These are phyloP conservation scores for Chauna torquata DNA, from an alignment of 2,113 vertebrate species.

Conservation along the genomic window DNA sequence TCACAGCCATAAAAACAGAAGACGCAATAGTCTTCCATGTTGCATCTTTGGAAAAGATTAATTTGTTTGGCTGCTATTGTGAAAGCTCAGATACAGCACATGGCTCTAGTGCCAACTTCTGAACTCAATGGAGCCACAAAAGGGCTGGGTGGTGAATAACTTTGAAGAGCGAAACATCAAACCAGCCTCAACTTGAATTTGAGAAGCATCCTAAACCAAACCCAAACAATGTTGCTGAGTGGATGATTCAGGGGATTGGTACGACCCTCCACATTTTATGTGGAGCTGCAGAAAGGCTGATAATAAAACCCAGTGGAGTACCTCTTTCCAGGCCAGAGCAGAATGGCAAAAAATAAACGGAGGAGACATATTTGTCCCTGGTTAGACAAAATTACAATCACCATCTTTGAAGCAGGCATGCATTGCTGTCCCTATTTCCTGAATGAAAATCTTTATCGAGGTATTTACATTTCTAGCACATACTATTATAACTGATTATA, in stretches of 20 bases:
- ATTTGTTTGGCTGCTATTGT: constrained; percentile 55
- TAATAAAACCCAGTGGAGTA: neutral
- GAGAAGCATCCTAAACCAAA: constrained; percentile 68
- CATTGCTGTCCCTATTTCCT: neutral
- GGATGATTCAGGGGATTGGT: constrained; percentile 53
- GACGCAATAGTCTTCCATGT: neutral
- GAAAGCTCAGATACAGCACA: constrained; percentile 26
- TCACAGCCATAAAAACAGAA: constrained; percentile 45
- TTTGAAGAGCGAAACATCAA: constrained; percentile 63
- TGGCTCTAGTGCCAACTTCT: constrained; percentile 54
- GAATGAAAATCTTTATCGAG: neutral
- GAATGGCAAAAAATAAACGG: neutral
- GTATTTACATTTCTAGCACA: neutral
- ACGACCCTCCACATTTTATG: constrained; percentile 43
- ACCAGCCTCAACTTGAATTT: constrained; percentile 70
- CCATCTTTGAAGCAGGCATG: neutral
- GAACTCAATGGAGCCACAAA: constrained; percentile 43
- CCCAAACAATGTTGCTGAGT: constrained; percentile 46
- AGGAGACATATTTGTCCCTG: neutral
- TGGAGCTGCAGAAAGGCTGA: neutral
- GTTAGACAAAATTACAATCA: neutral
- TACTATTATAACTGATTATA: neutral
- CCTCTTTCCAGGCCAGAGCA: neutral
- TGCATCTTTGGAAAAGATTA: constrained; percentile 48
- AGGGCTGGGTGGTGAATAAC: constrained; percentile 61